Percentiles rank a stretch among this genome's conserved stretches.
These are phyloP conservation scores for Symphodus melops DNA, from an alignment of 2,113 vertebrate genomes.

Conservation along the genomic window DNA sequence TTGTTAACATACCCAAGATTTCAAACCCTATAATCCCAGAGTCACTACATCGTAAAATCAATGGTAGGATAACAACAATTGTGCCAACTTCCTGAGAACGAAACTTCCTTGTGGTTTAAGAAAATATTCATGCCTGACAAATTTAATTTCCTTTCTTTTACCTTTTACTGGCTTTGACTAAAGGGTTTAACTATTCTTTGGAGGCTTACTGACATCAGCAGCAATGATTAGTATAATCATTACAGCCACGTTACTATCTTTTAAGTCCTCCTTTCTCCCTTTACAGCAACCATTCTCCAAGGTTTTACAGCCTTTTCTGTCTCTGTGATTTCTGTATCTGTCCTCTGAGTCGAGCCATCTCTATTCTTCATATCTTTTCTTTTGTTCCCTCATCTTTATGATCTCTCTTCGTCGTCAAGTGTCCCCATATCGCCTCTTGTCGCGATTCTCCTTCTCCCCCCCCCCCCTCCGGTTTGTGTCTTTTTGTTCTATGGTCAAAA, in stretches of 20 bases:
- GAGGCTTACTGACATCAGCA: conserved; percentile 3
- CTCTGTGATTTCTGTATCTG: conserved; percentile 15
- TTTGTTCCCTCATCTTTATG: conserved; percentile 12
- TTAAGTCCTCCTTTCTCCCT: conserved; percentile 5
- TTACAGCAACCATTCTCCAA: conserved; percentile 3
- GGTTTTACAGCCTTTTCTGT: conserved; percentile 18
- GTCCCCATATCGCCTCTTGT: conserved; percentile 20
- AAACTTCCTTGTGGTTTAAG: neutral
- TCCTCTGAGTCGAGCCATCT: conserved; percentile 24
- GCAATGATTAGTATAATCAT: conserved; percentile 27
- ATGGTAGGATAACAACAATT: too few species aligned
- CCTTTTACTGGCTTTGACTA: neutral
- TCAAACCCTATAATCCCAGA: neutral
- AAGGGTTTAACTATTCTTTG: conserved; percentile 17
- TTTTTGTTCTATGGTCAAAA: conserved; percentile 34
- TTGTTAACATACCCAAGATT: too few species aligned
- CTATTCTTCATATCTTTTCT: conserved; percentile 6
- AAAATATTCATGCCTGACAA: neutral
- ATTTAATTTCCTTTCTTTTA: conserved; percentile 2
- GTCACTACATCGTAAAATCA: neutral
- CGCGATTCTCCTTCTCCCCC: neutral
- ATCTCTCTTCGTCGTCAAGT: conserved; percentile 30
- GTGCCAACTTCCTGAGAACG: neutral
- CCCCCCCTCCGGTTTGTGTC: neutral
- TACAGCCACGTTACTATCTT: conserved; percentile 25